Base-by-base conservation (phyloP, 2,113 vertebrate species). In the Odobenus rosmarus region DNA sequence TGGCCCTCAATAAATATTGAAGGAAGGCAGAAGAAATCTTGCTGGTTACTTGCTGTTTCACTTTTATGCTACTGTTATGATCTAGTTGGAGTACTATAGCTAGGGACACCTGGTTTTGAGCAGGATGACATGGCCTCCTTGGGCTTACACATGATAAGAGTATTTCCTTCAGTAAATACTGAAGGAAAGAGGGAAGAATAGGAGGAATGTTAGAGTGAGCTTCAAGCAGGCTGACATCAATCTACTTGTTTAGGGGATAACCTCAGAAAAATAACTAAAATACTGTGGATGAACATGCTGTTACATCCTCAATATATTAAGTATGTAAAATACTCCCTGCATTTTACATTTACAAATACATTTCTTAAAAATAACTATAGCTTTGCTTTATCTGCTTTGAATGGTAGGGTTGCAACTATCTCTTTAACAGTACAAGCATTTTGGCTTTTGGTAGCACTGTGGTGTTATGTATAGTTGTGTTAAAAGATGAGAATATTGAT, bases 311-410 rank as follows among this genome's bases (percentile, higher is more conserved):
- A 83, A 89, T 31, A 89, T 31, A 64, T 77, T 96, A 86, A 86
- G 24, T 89, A 71, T 55, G n/a, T 74, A 93, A 97, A 88, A 90
- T 42, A n/a, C 21, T 76, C 11, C 42, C 23, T 33, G 59, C 9
- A 83, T 86, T 93, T 96, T 69, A 15, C 59, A n/a, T n/a, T n/a
- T n/a, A 93, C 64, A 89, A 94, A 69, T 49, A 9, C 36, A 87
- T 74, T 93, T 94, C 46, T 93, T 95, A 93, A 94, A 89, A 85
- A 64, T 94, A 96, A 93, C 53, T 72, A 71, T 16, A 49, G 10
- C 80, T 93, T 90, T 77, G 26, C 39, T 81, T 90, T 94, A 61
- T 91, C 59, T 88, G 46, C 71, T 98, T 94, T 88, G 85, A 93
- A 85, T 86, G 33, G 69, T 88, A 93, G 33, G 24, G 31, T 42